Evolutionary conservation across 2,888 invertebrate genomes (phyloP).

Genomic region (Drosophila lutescens): DNA sequence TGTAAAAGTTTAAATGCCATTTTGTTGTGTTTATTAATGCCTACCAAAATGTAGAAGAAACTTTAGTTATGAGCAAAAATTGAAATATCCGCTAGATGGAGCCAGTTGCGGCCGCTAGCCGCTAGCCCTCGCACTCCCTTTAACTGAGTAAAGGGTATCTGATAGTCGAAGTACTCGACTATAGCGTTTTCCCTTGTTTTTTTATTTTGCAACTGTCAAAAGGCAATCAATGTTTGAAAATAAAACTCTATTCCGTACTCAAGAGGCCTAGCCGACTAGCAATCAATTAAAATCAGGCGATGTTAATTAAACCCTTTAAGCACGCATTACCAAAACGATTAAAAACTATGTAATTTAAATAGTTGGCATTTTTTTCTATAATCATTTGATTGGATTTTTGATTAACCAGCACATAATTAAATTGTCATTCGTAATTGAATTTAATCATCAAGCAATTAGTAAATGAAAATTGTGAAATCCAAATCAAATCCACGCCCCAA

Average conservation of each 20-base stretch:
- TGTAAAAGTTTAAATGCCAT: too few relatives aligned
- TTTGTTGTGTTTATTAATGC: too few relatives aligned
- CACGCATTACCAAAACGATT: conserved; percentile 21
- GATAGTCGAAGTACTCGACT: too few relatives aligned
- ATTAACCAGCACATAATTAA: conserved; percentile 37
- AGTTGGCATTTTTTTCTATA: conserved; percentile 17
- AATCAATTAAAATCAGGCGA: conserved; percentile 12
- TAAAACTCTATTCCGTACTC: too few relatives aligned
- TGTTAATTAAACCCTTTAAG: conserved; percentile 18
- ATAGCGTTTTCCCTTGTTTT: too few relatives aligned
- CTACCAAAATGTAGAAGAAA: too few relatives aligned
- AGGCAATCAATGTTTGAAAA: background rate
- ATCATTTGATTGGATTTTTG: conserved; percentile 35
- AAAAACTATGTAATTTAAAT: conserved; percentile 12
- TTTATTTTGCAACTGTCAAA: background rate
- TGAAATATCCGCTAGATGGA: too few relatives aligned
- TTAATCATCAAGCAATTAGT: conserved; percentile 43
- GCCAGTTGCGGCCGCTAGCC: too few relatives aligned
- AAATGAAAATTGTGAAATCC: conserved; percentile 37
- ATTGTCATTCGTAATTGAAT: conserved; percentile 36
- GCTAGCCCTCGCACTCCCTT: too few relatives aligned
- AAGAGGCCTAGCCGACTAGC: background rate
- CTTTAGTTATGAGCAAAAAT: too few relatives aligned
- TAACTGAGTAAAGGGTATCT: too few relatives aligned
- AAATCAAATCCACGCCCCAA: conserved; percentile 10